phyloP scores from a whole-genome alignment of 2,797 vertebrate species.

The Sus cebifrons region DNA sequence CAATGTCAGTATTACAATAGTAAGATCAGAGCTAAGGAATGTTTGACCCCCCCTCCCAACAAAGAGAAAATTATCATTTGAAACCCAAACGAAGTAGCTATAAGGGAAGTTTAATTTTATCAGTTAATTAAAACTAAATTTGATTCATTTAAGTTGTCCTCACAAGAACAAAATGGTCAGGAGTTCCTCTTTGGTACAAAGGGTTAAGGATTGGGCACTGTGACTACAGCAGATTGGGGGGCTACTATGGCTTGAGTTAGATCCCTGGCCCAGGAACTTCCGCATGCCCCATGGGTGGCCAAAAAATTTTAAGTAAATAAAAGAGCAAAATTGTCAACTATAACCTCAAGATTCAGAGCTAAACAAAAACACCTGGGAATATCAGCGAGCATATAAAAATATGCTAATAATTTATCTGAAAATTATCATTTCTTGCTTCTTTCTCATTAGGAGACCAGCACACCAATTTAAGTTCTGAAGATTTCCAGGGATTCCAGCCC shows the following conservation, averaged over 20 bases:
- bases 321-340: conserved; percentile 3
- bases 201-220: too few species aligned
- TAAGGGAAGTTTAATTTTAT: background rate
- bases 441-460: background rate
- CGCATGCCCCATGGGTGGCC: too few species aligned
- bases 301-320: too few species aligned
- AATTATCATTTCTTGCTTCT: background rate
- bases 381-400: background rate
- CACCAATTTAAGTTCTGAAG: background rate
- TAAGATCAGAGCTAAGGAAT: background rate
- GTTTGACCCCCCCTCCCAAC: background rate
- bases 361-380: conserved; percentile 21
- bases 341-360: background rate
- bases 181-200: too few species aligned
- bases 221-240: too few species aligned
- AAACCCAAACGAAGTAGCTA: conserved; percentile 24
- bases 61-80: conserved; percentile 68
- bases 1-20: conserved; percentile 13
- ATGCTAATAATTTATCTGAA: conserved; percentile 10
- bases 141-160: background rate
- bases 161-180: conserved; percentile 23
- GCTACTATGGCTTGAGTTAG: too few species aligned
- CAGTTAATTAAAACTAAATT: conserved; percentile 50
- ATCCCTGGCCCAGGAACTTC: too few species aligned
- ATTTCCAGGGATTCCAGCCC: background rate